Conservation (phyloP, 2,888 invertebrate species). For the Listrodromus nycthemerus region DNA sequence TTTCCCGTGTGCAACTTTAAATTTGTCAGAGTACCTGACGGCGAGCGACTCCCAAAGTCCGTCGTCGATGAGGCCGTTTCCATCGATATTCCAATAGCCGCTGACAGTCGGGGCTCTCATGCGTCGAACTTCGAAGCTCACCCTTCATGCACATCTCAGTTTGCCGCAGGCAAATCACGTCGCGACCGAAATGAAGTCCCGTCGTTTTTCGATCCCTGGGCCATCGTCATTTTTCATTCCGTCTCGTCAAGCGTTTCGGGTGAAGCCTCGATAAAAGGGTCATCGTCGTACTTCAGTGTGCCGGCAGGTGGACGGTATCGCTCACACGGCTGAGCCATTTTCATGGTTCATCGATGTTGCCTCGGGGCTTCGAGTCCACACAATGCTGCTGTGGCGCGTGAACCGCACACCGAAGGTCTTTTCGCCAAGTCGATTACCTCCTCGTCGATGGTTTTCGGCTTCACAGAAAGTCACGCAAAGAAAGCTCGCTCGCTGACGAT, state of each 20-base stretch:
- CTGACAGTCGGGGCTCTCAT: neutral
- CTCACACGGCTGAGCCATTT: slow-evolving; percentile 53
- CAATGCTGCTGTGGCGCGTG: neutral
- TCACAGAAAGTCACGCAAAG: neutral
- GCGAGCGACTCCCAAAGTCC: neutral
- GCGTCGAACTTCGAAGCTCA: neutral
- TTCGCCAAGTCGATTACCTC: slow-evolving; percentile 26
- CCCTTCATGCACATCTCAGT: neutral
- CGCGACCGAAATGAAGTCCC: slow-evolving; percentile 2
- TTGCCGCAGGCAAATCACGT: neutral
- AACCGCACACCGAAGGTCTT: slow-evolving; percentile 14
- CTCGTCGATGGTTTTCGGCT: neutral
- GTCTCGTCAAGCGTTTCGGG: slow-evolving; percentile 34
- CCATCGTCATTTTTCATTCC: slow-evolving; percentile 28
- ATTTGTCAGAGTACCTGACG: neutral
- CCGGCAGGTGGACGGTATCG: slow-evolving; percentile 27
- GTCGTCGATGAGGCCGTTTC: neutral
- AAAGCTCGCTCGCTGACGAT: neutral
- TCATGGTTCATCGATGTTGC: slow-evolving; percentile 60
- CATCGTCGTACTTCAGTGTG: slow-evolving; percentile 29
- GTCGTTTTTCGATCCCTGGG: neutral
- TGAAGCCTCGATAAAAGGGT: slow-evolving; percentile 46
- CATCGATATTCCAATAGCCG: neutral
- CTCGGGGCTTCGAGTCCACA: slow-evolving; percentile 21
- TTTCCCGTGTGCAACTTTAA: neutral